Conservation (phyloP, 35 echinoderm and acorn worm genomes). For the Holothuria glaberrima region DNA sequence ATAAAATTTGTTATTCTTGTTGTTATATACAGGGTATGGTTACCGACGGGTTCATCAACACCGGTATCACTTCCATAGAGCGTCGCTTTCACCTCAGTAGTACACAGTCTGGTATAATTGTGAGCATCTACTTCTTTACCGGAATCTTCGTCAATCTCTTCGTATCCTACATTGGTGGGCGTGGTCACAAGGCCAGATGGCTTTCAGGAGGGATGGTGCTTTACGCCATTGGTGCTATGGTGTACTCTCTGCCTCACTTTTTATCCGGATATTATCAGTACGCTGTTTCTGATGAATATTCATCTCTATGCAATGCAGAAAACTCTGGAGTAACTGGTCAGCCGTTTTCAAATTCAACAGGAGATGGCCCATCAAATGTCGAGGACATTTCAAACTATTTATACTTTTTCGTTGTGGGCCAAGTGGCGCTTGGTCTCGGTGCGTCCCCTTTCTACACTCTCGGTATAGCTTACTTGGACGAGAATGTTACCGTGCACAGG, state of each 20-base stretch:
- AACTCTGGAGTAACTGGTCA: background rate
- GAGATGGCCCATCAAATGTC: background rate
- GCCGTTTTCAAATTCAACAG: background rate
- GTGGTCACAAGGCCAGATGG: constrained; percentile 83
- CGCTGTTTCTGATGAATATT: background rate
- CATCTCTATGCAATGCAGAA: constrained; percentile 23
- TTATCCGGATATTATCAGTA: constrained; percentile 72
- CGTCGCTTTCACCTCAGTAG: constrained; percentile 78
- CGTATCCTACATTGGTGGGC: constrained; percentile 78
- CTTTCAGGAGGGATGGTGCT: constrained; percentile 65
- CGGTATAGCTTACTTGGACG: constrained; percentile 81
- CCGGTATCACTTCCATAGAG: constrained; percentile 73
- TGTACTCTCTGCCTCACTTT: constrained; percentile 84
- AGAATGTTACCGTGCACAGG: constrained; percentile 69
- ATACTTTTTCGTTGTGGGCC: constrained; percentile 79
- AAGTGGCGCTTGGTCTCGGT: constrained; percentile 75
- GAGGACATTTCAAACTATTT: constrained; percentile 64
- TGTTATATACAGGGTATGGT: constrained; percentile 69
- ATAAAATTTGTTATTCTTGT: background rate
- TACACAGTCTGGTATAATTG: constrained; percentile 71
- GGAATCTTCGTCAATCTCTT: constrained; percentile 68
- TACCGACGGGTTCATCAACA: constrained; percentile 76
- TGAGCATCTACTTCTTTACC: constrained; percentile 74
- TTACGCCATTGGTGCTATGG: constrained; percentile 48
- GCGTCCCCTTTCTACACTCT: constrained; percentile 76